Evolutionary conservation across 2,888 invertebrate species (phyloP).

Genomic region (Apoda limacodes): DNA sequence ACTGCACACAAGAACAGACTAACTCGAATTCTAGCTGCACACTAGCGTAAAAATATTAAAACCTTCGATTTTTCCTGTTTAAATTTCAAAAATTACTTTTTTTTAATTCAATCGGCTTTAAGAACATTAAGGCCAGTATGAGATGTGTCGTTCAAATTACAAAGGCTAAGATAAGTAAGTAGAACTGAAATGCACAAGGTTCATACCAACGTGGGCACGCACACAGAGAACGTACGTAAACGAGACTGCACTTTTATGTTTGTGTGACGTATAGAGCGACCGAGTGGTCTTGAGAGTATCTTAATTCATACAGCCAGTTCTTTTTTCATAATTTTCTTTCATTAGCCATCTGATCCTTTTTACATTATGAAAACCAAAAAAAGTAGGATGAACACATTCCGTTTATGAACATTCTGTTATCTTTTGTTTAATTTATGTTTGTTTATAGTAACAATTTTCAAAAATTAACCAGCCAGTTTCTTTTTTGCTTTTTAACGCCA

Average conservation of each 20-base stretch:
- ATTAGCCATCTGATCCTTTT: no score
- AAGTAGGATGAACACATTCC: no score
- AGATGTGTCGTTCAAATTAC: conserved; percentile 35
- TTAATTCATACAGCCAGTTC: background rate
- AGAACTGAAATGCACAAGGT: conserved; percentile 58
- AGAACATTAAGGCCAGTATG: conserved; percentile 22
- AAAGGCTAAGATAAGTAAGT: conserved; percentile 48
- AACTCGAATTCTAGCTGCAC: conserved; percentile 26
- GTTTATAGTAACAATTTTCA: no score
- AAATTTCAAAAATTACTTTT: conserved; percentile 22
- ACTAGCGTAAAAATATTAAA: conserved; percentile 18
- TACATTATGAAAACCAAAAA: no score
- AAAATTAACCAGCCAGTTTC: no score
- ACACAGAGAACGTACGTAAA: conserved; percentile 37
- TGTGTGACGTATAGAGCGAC: conserved; percentile 41
- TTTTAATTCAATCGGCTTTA: no score
- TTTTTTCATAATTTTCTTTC: no score
- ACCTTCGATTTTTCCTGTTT: conserved; percentile 28
- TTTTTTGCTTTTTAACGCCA: no score
- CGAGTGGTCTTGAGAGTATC: conserved; percentile 14
- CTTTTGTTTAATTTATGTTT: no score
- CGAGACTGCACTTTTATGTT: conserved; percentile 43
- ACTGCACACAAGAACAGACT: conserved; percentile 39
- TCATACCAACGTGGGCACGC: conserved; percentile 51
- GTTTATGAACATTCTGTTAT: no score